These are phyloP conservation scores for Paradisaea rubra DNA, from an alignment of 2,113 vertebrate species.

Conservation along the genomic window DNA sequence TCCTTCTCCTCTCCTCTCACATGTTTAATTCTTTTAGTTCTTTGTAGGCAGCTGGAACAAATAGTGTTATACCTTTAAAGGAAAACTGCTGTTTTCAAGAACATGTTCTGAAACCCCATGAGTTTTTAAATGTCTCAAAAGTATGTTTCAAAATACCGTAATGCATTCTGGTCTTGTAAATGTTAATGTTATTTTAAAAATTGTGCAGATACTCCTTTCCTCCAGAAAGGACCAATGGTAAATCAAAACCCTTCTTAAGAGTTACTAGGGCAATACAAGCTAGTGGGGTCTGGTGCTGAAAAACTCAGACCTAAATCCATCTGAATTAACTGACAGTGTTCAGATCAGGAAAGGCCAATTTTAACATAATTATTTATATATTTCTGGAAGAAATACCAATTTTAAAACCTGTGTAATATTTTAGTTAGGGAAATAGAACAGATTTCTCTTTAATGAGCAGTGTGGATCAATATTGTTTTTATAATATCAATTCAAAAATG, in stretches of 20 bases:
- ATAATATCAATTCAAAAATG: background rate
- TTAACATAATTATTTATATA: background rate
- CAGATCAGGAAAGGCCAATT: background rate
- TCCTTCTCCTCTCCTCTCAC: background rate
- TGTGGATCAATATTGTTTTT: background rate
- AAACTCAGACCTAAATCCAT: background rate
- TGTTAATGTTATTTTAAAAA: background rate
- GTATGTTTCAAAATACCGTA: background rate
- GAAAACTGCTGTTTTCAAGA: background rate
- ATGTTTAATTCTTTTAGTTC: background rate
- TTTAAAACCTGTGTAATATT: background rate
- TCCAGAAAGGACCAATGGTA: background rate
- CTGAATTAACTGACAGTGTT: background rate
- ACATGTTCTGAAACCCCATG: background rate
- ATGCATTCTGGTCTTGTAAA: background rate
- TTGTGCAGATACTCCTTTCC: background rate
- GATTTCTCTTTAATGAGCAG: background rate
- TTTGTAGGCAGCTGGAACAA: background rate
- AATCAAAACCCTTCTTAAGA: background rate
- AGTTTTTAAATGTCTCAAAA: background rate
- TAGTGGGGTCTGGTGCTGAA: background rate
- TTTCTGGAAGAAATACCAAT: background rate
- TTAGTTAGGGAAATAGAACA: background rate
- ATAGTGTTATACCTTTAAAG: background rate
- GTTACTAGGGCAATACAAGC: background rate